Conservation (phyloP, 2,888 invertebrate genomes). For the Sisyra nigra region DNA sequence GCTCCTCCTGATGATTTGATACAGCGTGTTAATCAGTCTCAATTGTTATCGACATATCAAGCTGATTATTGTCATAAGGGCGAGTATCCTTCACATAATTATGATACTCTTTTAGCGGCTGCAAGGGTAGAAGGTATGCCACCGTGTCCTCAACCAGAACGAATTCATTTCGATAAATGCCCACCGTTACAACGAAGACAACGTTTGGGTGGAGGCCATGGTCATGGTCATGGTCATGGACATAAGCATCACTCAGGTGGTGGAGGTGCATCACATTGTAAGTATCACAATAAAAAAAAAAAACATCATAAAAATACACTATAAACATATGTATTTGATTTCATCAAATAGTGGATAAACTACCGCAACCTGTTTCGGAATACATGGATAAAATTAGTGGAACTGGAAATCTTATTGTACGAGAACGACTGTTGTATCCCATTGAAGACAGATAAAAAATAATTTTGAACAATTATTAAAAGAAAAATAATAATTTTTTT, state of each 20-base stretch:
- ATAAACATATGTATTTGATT: no score
- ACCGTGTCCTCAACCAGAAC: constrained; percentile 38
- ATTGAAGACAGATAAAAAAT: background rate
- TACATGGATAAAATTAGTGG: constrained; percentile 44
- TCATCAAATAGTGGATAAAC: no score
- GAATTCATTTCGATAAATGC: constrained; percentile 40
- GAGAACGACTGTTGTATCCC: constrained; percentile 39
- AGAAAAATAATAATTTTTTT: no score
- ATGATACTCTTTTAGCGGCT: constrained; percentile 37
- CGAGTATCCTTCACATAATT: constrained; percentile 30
- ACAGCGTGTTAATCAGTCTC: constrained; percentile 40
- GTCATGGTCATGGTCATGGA: no score
- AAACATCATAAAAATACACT: no score
- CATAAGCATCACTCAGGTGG: no score
- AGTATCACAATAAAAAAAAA: no score
- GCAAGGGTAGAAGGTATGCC: constrained; percentile 35
- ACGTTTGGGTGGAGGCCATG: no score
- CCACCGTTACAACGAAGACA: constrained; percentile 21
- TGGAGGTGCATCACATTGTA: no score
- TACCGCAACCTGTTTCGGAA: constrained; percentile 24
- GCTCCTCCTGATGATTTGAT: constrained; percentile 39
- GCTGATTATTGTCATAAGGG: constrained; percentile 36
- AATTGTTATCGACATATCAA: constrained; percentile 44
- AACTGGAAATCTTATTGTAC: constrained; percentile 38
- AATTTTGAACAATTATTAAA: no score